These are phyloP conservation scores for Drosophila lacteicornis DNA, from an alignment of 1,140 invertebrate species.

Conservation along the genomic window DNA sequence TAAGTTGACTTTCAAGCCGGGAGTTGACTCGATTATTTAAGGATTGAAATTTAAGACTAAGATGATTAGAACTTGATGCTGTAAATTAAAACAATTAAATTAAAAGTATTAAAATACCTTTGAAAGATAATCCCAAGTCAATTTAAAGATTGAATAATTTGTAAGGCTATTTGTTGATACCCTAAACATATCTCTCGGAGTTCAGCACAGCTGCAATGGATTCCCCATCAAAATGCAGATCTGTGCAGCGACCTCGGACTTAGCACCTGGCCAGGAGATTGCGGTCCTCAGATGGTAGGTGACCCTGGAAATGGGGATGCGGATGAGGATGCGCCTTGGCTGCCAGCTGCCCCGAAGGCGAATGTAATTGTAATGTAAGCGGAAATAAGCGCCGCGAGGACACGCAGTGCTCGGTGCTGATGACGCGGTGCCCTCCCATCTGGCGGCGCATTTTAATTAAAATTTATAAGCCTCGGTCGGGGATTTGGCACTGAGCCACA, in stretches of 20 bases:
- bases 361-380: constrained; percentile 83
- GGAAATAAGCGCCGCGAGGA: constrained; percentile 70
- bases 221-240: constrained; percentile 21
- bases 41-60: neutral
- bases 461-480: constrained; percentile 79
- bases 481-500: constrained; percentile 64
- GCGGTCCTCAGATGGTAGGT: constrained; percentile 4
- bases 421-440: constrained; percentile 39
- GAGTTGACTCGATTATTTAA: neutral
- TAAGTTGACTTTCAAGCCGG: constrained; percentile 4
- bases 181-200: neutral
- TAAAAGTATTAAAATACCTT: too few relatives aligned
- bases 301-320: constrained; percentile 22
- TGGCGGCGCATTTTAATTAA: constrained; percentile 76
- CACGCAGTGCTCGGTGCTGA: constrained; percentile 51
- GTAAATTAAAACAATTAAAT: too few relatives aligned
- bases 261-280: constrained; percentile 30
- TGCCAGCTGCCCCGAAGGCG: constrained; percentile 20
- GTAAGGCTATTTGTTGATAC: neutral
- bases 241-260: constrained; percentile 18
- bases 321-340: constrained; percentile 18
- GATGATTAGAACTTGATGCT: too few relatives aligned
- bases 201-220: neutral
- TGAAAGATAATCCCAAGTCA: too few relatives aligned
- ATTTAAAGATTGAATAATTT: too few relatives aligned